A percentile compares a stretch with the other conserved stretches of the same genome.
phyloP scores from a whole-genome alignment of 2,888 invertebrate species.

The Netelia fuscicornis region DNA sequence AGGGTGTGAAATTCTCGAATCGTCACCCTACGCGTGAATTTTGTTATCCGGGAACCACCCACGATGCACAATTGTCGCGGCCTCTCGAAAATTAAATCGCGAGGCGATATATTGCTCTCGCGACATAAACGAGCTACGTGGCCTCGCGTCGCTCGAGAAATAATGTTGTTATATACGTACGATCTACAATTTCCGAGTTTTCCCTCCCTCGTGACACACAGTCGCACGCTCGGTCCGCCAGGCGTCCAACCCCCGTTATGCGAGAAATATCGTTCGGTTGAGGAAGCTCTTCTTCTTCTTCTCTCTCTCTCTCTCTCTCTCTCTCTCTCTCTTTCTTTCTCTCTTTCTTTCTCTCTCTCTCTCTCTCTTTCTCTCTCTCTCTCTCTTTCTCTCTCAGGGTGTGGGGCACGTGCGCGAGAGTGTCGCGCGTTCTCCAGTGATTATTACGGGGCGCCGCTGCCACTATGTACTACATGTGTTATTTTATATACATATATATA shows the following conservation, averaged over 20 bases:
- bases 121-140: background rate
- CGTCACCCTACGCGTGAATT: constrained; percentile 17
- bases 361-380: no score
- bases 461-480: background rate
- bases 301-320: constrained; percentile 19
- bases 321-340: constrained; percentile 21
- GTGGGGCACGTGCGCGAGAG: constrained; percentile 59
- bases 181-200: constrained; percentile 46
- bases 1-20: constrained; percentile 47
- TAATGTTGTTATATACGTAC: constrained; percentile 42
- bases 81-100: constrained; percentile 60
- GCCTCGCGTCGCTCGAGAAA: constrained; percentile 32
- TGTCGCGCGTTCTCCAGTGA: constrained; percentile 60
- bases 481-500: background rate
- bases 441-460: constrained; percentile 63
- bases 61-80: constrained; percentile 49
- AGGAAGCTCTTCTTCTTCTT: constrained; percentile 46
- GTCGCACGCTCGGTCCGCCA: constrained; percentile 50
- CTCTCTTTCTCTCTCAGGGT: background rate
- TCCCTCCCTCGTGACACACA: constrained; percentile 70
- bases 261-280: constrained; percentile 57
- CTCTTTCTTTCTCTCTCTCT: no score
- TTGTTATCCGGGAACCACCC: constrained; percentile 33
- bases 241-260: constrained; percentile 25
- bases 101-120: constrained; percentile 14